These are phyloP conservation scores for Montifringilla adamsi DNA, from an alignment of 2,113 vertebrate genomes.

Conservation along the genomic window DNA sequence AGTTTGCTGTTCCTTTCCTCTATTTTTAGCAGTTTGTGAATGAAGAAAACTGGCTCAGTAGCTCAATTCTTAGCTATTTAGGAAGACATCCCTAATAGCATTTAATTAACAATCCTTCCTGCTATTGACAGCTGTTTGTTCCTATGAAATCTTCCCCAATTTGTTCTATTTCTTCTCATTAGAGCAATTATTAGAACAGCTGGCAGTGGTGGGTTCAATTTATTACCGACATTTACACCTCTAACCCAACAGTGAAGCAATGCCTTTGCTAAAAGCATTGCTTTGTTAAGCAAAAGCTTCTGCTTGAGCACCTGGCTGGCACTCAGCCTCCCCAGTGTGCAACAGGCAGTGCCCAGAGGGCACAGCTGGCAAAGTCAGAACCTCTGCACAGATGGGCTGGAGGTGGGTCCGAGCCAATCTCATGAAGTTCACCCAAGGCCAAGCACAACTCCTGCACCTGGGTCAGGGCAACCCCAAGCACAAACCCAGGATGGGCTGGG, in stretches of 20 bases:
- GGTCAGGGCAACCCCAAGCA: not conserved
- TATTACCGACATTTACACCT: not conserved
- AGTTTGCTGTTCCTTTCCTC: not conserved
- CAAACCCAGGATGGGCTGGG: not conserved
- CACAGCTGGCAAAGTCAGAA: not conserved
- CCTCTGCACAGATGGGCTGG: not conserved
- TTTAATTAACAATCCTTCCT: not conserved
- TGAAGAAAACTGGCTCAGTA: not conserved
- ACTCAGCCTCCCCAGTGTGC: not conserved
- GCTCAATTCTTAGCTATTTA: not conserved
- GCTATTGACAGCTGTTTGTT: not conserved
- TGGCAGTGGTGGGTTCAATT: not conserved
- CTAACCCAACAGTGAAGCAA: not conserved
- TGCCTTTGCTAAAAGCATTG: not conserved
- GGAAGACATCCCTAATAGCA: not conserved
- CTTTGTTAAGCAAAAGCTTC: not conserved
- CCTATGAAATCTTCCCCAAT: not conserved
- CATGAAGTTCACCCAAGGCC: not conserved
- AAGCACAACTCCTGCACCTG: not conserved
- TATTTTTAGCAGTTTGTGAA: constrained; percentile 1
- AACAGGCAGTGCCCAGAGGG: no score
- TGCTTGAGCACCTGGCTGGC: not conserved
- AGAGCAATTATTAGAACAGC: not conserved
- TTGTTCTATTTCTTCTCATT: not conserved
- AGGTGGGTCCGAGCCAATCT: not conserved